A percentile compares a stretch with the other conserved stretches of the same genome.
These are phyloP conservation scores for Salmo trutta DNA, from an alignment of 2,797 vertebrate genomes.

Conservation along the genomic window DNA sequence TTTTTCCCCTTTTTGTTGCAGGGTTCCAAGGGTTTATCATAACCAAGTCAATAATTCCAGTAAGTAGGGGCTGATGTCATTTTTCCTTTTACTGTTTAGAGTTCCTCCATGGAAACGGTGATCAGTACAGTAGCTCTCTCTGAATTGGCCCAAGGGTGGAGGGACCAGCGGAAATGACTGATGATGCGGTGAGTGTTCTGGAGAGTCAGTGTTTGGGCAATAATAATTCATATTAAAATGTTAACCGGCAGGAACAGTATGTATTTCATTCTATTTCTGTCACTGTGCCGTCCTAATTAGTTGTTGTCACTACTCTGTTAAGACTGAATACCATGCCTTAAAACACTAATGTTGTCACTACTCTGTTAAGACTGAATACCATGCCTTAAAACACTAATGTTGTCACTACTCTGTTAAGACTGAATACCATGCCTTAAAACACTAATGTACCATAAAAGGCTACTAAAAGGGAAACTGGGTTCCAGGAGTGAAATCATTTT, in stretches of 20 bases:
- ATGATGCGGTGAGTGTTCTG: constrained; percentile 38
- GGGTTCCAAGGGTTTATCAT: neutral
- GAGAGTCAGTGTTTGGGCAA: constrained; percentile 39
- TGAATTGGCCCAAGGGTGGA: constrained; percentile 21
- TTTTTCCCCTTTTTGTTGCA: neutral
- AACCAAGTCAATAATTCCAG: neutral
- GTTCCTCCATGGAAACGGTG: neutral
- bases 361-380: too few species aligned
- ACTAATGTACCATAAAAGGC: too few species aligned
- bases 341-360: too few species aligned
- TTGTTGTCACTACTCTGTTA: too few species aligned
- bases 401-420: too few species aligned
- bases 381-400: too few species aligned
- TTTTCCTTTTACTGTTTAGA: neutral
- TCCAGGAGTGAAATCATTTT: too few species aligned
- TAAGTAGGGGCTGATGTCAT: neutral
- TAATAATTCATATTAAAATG: constrained; percentile 14
- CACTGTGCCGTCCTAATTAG: neutral
- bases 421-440: too few species aligned
- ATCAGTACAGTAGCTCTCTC: neutral
- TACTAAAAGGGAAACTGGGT: too few species aligned
- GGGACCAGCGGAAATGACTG: constrained; percentile 39
- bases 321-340: too few species aligned
- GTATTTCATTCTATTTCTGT: neutral
- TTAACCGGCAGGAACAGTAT: neutral